Evolutionary conservation across 2,888 invertebrate genomes (phyloP).

Genomic region (Busseola fusca): DNA sequence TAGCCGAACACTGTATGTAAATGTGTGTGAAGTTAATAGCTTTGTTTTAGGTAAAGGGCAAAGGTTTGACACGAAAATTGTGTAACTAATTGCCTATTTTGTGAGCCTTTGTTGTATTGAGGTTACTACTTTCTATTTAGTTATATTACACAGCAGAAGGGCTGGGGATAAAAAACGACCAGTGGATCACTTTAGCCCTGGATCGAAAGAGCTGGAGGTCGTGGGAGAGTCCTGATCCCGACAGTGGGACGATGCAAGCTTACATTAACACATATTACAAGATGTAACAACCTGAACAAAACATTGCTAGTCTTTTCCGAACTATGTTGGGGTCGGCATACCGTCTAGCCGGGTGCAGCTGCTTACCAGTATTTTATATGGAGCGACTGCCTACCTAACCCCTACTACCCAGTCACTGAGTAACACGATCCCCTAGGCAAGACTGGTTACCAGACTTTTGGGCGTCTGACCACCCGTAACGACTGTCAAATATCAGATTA

Average conservation of each 20-base stretch:
- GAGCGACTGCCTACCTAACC: background rate
- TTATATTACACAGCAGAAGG: background rate
- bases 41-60: background rate
- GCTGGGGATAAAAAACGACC: background rate
- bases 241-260: background rate
- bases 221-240: background rate
- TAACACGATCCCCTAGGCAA: no score
- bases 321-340: background rate
- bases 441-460: background rate
- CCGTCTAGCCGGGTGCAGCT: background rate
- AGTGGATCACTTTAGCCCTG: background rate
- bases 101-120: background rate
- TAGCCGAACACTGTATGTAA: background rate
- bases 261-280: background rate
- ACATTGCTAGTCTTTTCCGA: background rate
- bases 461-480: background rate
- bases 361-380: background rate
- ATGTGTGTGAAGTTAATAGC: conserved; percentile 4
- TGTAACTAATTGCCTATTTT: background rate
- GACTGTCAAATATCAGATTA: background rate
- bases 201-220: no score
- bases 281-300: background rate
- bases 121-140: background rate
- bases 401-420: background rate
- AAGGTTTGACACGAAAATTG: conserved; percentile 5